Base-by-base conservation (phyloP, 2,888 invertebrate genomes). In the Listrodromus nycthemerus region DNA sequence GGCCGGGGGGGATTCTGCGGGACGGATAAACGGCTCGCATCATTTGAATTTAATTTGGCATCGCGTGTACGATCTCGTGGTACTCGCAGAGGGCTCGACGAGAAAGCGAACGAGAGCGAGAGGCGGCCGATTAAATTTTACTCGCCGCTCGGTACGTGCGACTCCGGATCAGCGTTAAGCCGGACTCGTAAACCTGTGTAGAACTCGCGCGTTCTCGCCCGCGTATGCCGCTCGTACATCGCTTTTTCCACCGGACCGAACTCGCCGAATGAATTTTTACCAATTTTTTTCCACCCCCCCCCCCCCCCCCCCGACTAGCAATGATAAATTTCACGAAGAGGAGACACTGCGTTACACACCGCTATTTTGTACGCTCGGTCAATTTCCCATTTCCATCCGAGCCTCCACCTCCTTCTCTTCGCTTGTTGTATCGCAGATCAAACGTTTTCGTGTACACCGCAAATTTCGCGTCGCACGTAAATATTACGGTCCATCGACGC, bases 21-120 rank as follows among this genome's bases (percentile, higher is more conserved):
- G 27, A 50, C 67, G 78, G 86, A 86, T 87, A 86, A 87, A 86
- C 85, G 84, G 66, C 50, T 65, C 73, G 78, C 83, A 70, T 86
- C 82, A 84, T 88, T 89, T 87, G 80, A 88, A 89, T 89, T 89
- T 87, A 84, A 89, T 87, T 88, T 84, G 86, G 78, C 45, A 45
- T 65, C 55, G 66, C 33, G 19, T 24, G 71, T 24, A 30, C 58
- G 58, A 41, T 21, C 10, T 33, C 41, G 71, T n/a, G 27, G 58
- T 24, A 1, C 16, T 30, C 58, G 58, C 16, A 30, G 52, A 16
- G 71, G 6, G 52, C 30, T 33, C 33, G 66, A 76, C 71, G 79
- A 76, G 71, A 71, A 75, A 37, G 21, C 69, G 70, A 37, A n/a
- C 10, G 48, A 41, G 66, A 52, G 77, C 16, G 30, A 61, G 77